phyloP scores from a whole-genome alignment of 1,140 invertebrate species.

The Cydia amplana region DNA sequence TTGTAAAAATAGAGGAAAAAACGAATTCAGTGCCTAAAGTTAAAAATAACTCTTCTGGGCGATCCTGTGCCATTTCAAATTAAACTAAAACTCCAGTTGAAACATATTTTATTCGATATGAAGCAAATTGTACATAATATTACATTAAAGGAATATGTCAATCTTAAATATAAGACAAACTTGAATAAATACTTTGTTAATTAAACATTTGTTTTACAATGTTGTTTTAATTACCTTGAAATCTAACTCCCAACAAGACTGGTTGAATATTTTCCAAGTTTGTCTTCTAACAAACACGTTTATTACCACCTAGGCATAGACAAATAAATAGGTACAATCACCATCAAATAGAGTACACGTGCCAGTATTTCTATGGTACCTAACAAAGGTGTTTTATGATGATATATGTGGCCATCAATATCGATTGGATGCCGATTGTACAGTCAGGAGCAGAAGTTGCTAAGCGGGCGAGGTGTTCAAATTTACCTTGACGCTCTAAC shows the following conservation, averaged over 20 bases:
- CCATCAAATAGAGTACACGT: too few species aligned
- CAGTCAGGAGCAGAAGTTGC: too few species aligned
- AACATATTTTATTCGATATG: slow-evolving; percentile 49
- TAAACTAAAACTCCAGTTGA: slow-evolving; percentile 46
- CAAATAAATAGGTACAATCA: too few species aligned
- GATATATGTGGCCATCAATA: too few species aligned
- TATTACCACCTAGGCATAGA: too few species aligned
- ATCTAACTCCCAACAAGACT: not conserved
- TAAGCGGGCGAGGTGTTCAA: too few species aligned
- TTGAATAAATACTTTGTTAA: slow-evolving; percentile 75
- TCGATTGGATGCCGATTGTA: too few species aligned
- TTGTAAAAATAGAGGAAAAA: not conserved
- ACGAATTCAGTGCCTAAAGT: slow-evolving; percentile 35
- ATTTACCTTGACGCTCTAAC: too few species aligned
- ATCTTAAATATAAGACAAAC: slow-evolving; percentile 57
- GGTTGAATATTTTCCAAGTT: slow-evolving; percentile 33
- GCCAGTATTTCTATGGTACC: too few species aligned
- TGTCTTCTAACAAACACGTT: slow-evolving; percentile 20
- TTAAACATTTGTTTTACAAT: slow-evolving; percentile 40
- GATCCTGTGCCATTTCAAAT: slow-evolving; percentile 43
- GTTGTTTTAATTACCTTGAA: slow-evolving; percentile 15
- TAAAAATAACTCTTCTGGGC: not conserved
- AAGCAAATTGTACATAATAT: slow-evolving; percentile 53
- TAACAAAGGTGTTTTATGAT: too few species aligned
- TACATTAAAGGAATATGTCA: slow-evolving; percentile 54